Conservation (phyloP, 2,797 vertebrate genomes). For the Eospalax fontanierii region DNA sequence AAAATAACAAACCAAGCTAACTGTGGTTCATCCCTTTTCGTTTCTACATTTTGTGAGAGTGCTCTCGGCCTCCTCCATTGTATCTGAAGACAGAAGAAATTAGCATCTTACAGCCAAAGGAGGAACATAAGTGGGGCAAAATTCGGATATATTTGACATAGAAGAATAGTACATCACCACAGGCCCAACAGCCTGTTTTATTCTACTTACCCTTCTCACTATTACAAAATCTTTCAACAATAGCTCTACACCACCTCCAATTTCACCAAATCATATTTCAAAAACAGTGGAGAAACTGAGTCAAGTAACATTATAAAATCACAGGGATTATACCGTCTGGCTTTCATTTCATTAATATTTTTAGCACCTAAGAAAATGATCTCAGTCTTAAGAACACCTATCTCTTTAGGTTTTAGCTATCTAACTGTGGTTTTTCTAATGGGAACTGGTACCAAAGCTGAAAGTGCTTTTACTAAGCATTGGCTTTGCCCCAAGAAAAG, state of each 20-base stretch:
- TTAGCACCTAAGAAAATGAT: neutral
- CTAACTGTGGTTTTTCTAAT: neutral
- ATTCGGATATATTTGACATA: neutral
- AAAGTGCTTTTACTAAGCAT: neutral
- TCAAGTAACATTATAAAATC: neutral
- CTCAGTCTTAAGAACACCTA: neutral
- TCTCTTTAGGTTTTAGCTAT: neutral
- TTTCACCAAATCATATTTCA: neutral
- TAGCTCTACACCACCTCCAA: neutral
- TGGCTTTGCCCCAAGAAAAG: neutral
- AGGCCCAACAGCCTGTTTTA: neutral
- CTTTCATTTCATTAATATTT: neutral
- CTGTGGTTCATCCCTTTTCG: rapidly evolving
- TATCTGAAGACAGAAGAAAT: neutral
- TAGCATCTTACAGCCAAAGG: no score
- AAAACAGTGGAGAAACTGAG: constrained; percentile 38
- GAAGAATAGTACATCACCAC: neutral
- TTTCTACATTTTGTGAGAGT: neutral
- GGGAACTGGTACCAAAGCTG: neutral
- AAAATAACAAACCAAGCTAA: neutral
- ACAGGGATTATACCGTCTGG: neutral
- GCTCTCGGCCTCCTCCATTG: no score
- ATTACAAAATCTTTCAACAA: neutral
- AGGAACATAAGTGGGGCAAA: rapidly evolving
- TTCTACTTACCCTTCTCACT: neutral